Evolutionary conservation across 2,797 vertebrate species (phyloP), one percentile per base, ranked within the genome.

Genomic region (Lophius americanus): DNA sequence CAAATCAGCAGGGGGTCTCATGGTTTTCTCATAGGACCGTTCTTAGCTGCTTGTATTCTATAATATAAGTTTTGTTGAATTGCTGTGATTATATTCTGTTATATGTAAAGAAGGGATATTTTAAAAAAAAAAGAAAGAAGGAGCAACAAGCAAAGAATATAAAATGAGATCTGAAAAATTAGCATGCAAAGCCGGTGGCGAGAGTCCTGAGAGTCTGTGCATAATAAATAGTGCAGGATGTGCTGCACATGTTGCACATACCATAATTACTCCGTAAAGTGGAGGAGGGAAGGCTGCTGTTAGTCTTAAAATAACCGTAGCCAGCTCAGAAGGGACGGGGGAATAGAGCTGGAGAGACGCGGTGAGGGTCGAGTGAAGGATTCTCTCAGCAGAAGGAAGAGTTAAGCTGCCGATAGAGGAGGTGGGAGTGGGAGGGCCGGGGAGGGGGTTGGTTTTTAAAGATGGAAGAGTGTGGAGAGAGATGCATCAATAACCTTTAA

Each of bases 261-360:
- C 79, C 74, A 70, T 84, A 81, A 85, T 87, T 76, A 84, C 46
- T 53, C 60, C 59, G 62, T 71, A 54, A 57, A 46, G 60, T 55
- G 78, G 70, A 69, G 67, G 73, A 79, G 73, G 75, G 59, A 60
- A 59, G 62, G 65, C 65, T 75, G 75, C 66, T 70, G 76, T 75
- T 62, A 57, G 74, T 57, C 84, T 80, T 61, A 83, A 88, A 91
- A 90, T 91, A 91, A 82, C 84, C 52, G 52, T 42, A 46, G 79
- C 63, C 43, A 23, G 59, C 77, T 68, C 43, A 70, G 49, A 47
- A 52, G 58, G 64, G 49, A 70, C 36, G 4, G 53, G 53, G 52
- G 55, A 23, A 23, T 23, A 32, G 42, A 56, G 32, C 33, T 53
- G 75, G 78, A 54, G 76, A 72, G 53, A 48, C 73, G 37, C 50